Percentiles rank a stretch among this genome's conserved stretches.
Conservation (phyloP, 2,113 vertebrate genomes). For the Hyaena hyaena region DNA sequence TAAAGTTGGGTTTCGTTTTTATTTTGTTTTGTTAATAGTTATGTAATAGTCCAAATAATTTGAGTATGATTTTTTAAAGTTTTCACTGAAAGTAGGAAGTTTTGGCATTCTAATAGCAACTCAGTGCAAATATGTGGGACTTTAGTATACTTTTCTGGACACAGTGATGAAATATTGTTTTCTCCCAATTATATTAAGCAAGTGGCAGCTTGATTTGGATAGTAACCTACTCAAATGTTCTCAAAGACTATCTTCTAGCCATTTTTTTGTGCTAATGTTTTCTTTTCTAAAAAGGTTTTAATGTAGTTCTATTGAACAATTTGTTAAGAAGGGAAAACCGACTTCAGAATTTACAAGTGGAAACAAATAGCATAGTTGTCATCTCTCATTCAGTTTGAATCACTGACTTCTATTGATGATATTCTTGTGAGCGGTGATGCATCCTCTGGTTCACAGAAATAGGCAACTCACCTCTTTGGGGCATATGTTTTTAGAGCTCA, state of each 20-base stretch:
- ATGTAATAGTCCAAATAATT: background rate
- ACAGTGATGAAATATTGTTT: background rate
- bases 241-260: background rate
- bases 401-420: slow-evolving; percentile 47
- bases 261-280: background rate
- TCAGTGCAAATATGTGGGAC: background rate
- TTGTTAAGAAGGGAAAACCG: background rate
- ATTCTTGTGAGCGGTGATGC: background rate
- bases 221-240: background rate
- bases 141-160: background rate
- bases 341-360: background rate
- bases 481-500: slow-evolving; percentile 55
- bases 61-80: background rate
- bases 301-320: background rate
- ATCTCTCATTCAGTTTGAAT: slow-evolving; percentile 48
- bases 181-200: background rate
- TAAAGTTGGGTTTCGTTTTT: background rate
- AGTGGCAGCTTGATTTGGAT: slow-evolving; percentile 4
- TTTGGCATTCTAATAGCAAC: background rate
- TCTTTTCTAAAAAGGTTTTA: background rate
- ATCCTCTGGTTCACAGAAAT: background rate
- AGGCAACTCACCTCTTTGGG: slow-evolving; percentile 50
- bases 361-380: slow-evolving; percentile 35
- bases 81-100: background rate
- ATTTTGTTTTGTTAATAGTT: background rate